phyloP scores from a whole-genome alignment of 2,888 invertebrate species.

The Caenorhabditis sp. region DNA sequence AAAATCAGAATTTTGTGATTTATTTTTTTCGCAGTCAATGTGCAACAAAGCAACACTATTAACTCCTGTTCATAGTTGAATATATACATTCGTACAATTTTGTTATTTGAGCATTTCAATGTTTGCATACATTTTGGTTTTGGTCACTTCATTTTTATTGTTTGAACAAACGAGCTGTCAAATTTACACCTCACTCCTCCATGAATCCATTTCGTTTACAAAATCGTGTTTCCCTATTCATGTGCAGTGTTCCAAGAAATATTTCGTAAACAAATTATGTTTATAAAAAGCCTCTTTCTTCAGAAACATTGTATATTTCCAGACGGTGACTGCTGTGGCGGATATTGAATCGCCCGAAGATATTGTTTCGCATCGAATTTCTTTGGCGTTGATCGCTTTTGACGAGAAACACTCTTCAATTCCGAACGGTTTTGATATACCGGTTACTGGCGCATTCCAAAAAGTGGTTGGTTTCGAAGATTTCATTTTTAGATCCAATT shows the following conservation, averaged over 20 bases:
- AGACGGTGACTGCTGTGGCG: constrained; percentile 53
- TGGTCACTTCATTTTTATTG: neutral
- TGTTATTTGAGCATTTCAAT: neutral
- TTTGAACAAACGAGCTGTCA: neutral
- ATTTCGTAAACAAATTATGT: neutral
- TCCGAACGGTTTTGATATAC: constrained; percentile 46
- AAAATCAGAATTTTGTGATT: too few species aligned
- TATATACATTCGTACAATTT: neutral
- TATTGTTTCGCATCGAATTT: constrained; percentile 53
- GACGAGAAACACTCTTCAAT: constrained; percentile 52
- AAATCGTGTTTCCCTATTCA: neutral
- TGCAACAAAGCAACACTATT: too few species aligned
- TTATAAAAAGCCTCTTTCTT: neutral
- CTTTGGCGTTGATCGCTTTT: constrained; percentile 43
- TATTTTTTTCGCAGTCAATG: too few species aligned
- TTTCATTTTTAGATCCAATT: neutral
- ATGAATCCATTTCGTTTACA: neutral
- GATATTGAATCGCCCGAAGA: constrained; percentile 56
- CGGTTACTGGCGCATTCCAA: constrained; percentile 38
- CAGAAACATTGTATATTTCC: neutral
- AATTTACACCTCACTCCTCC: neutral
- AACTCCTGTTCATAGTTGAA: too few species aligned
- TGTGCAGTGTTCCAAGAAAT: neutral
- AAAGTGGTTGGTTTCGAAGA: constrained; percentile 31
- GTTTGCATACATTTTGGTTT: neutral